Base-by-base conservation (phyloP, 1,140 invertebrate genomes). In the Lepidotrigona ventralis region DNA sequence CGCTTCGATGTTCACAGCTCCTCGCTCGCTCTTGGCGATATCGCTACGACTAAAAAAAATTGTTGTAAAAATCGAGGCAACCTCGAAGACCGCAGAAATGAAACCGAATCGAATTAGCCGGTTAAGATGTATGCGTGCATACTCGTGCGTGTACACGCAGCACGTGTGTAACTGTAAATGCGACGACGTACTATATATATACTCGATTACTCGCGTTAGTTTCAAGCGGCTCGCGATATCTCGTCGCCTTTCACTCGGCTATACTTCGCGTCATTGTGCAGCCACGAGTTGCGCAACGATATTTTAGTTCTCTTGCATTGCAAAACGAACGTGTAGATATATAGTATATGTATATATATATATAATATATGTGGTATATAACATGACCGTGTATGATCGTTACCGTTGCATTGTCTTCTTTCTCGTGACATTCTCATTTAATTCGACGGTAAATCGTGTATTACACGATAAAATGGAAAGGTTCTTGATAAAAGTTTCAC, bases 241-340 rank as follows among this genome's bases (percentile, higher is more conserved):
- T 88, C 81, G 90, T 87, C 90, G 91, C 92, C 93, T 93, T 93
- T 93, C 93, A 93, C 93, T 93, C 90, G 87, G 83, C 90, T 87
- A 88, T 91, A 91, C 85, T 87, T 90, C 91, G 88, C 89, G 86
- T 88, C 88, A 92, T 91, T 92, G 89, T 86, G 88, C 90, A 85
- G 89, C 84, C 84, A 81, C 76, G 19, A 68, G 80, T 93, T 93
- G 91, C 91, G 92, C 91, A 93, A 93, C 86, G 86, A 90, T 90
- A 91, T 90, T 92, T 92, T 91, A 91, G 85, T 80, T 86, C 88
- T 84, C 71, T 79, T 77, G 71, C 76, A 84, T 91, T 90, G 88
- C 90, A 87, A 89, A 90, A 9, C 56, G 29, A 58, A 68, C 39
- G 21, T 51, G 23, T 29, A 63, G 23, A 23, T 15, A 46, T 33